Conservation (phyloP, 1,140 invertebrate genomes). For the Euura saliciscinereae region DNA sequence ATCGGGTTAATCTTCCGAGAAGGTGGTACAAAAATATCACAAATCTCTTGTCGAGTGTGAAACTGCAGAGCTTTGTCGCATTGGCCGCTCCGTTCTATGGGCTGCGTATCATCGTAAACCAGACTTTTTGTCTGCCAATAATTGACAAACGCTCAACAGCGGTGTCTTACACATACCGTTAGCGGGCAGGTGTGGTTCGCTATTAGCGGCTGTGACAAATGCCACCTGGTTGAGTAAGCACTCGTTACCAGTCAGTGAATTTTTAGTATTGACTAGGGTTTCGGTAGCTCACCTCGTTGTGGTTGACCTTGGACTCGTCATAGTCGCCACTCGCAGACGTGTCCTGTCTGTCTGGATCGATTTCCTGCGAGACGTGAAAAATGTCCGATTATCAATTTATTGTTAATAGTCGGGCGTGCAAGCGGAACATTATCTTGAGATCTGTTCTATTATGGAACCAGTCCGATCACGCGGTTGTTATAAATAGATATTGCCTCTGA, state of each 20-base stretch:
- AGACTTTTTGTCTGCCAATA: not conserved
- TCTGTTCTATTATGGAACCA: not conserved
- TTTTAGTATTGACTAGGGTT: too few species aligned
- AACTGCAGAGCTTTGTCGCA: not conserved
- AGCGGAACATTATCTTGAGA: not conserved
- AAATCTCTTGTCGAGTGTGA: slow-evolving; percentile 41
- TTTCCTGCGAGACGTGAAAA: slow-evolving; percentile 59
- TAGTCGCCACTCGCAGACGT: slow-evolving; percentile 56
- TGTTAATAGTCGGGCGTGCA: not conserved
- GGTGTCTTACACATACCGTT: not conserved
- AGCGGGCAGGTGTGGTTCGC: not conserved
- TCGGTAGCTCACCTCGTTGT: slow-evolving; percentile 59
- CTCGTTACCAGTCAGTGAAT: not conserved
- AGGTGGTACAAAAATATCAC: slow-evolving; percentile 50
- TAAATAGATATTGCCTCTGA: slow-evolving; percentile 23
- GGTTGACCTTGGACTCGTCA: slow-evolving; percentile 62
- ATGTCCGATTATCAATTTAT: slow-evolving; percentile 8
- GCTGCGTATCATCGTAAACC: not conserved
- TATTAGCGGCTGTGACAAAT: not conserved
- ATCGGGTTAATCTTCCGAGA: slow-evolving; percentile 55
- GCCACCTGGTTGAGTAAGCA: not conserved
- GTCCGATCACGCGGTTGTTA: slow-evolving; percentile 16
- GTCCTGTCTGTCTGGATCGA: slow-evolving; percentile 67
- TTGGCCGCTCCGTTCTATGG: not conserved
- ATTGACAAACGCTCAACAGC: not conserved